Conservation (phyloP, 2,797 vertebrate genomes). For the Danionella dracula region DNA sequence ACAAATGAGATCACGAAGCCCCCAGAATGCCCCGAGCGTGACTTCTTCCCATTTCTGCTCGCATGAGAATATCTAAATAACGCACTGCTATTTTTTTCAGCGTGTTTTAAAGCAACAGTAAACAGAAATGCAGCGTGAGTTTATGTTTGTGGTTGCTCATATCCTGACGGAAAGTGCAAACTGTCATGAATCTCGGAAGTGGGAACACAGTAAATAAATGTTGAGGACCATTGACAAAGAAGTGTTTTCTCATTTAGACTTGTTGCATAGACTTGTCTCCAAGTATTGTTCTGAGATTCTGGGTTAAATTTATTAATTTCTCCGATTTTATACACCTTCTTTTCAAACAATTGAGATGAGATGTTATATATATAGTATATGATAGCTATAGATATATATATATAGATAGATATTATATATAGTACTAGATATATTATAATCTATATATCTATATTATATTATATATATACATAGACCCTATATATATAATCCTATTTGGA, state of each 20-base stretch:
- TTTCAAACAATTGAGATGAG: too few species aligned
- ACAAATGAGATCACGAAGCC: conserved; percentile 41
- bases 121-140: conserved; percentile 58
- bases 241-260: neutral
- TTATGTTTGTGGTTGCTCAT: conserved; percentile 58
- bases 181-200: conserved; percentile 28
- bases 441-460: too few species aligned
- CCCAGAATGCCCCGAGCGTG: conserved; percentile 33
- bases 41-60: conserved; percentile 39
- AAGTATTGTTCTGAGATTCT: too few species aligned
- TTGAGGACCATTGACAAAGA: neutral
- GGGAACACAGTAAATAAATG: conserved; percentile 44
- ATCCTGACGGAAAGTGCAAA: conserved; percentile 52
- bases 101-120: conserved; percentile 56
- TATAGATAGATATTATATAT: too few species aligned
- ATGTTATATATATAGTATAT: too few species aligned
- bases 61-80: conserved; percentile 60
- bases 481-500: too few species aligned
- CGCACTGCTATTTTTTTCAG: conserved; percentile 62
- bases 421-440: too few species aligned
- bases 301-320: too few species aligned
- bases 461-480: too few species aligned
- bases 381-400: too few species aligned
- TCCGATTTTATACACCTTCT: too few species aligned
- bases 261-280: neutral